Conservation (phyloP, 1,140 invertebrate genomes). For the Agrypnia vestita region DNA sequence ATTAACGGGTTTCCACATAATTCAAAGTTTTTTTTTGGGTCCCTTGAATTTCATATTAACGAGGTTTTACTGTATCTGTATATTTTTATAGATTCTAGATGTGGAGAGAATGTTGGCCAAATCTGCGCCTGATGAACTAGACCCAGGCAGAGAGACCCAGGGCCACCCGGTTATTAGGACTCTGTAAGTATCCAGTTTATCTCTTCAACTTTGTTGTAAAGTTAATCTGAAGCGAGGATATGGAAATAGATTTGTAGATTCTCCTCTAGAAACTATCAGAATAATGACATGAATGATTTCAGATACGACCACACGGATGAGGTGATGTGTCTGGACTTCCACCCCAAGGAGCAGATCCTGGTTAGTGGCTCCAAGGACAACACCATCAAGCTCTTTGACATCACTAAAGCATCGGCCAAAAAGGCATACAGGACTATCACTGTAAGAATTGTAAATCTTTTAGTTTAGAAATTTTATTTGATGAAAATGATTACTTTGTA, state of each 20-base stretch:
- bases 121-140: constrained; percentile 88
- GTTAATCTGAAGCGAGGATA: no score
- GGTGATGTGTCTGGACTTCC: constrained; percentile 97
- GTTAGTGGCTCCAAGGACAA: constrained; percentile 95
- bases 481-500: neutral
- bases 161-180: constrained; percentile 98
- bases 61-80: no score
- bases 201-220: neutral
- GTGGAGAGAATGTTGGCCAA: constrained; percentile 98
- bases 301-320: constrained; percentile 97
- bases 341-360: constrained; percentile 93
- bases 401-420: constrained; percentile 97
- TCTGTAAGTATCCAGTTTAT: constrained; percentile 70
- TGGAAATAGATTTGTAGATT: no score
- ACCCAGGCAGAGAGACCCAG: constrained; percentile 86
- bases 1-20: no score
- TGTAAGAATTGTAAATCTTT: constrained; percentile 64
- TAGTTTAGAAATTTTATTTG: neutral
- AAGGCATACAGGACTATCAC: constrained; percentile 97
- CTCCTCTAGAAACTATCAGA: no score
- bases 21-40: no score
- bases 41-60: no score
- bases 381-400: constrained; percentile 97
- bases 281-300: constrained; percentile 1
- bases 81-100: constrained; percentile 85